These are phyloP conservation scores for Gymnopithys bicolor DNA, from an alignment of 2,797 vertebrate species.

Conservation along the genomic window DNA sequence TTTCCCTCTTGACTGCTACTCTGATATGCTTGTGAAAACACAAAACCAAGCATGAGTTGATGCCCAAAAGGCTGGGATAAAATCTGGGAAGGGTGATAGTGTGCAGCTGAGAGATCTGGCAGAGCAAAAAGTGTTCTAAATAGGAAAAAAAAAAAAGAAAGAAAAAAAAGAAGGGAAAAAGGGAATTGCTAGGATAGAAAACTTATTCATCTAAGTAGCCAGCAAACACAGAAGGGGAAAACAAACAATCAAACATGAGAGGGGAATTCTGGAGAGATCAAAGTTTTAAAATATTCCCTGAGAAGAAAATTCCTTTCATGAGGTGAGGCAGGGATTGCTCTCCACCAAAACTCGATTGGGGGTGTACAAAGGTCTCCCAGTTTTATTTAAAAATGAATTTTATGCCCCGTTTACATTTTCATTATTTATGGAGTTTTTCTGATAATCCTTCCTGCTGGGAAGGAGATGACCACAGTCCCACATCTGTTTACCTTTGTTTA, in stretches of 20 bases:
- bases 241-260: background rate
- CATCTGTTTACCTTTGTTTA: constrained; percentile 65
- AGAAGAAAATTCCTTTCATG: background rate
- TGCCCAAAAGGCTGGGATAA: background rate
- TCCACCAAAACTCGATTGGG: background rate
- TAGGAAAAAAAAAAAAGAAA: background rate
- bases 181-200: background rate
- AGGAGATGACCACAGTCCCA: constrained; percentile 33
- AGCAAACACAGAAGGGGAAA: background rate
- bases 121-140: background rate
- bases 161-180: background rate
- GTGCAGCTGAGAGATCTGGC: background rate
- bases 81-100: background rate
- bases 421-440: constrained; percentile 45
- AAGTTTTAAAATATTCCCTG: background rate
- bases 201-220: background rate
- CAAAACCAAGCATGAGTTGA: background rate
- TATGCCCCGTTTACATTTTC: constrained; percentile 45
- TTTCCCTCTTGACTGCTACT: background rate
- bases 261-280: background rate
- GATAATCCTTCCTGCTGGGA: constrained; percentile 32
- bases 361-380: background rate
- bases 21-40: background rate
- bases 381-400: constrained; percentile 14
- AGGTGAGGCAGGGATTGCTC: background rate